Percentiles rank a stretch among this genome's conserved stretches.
These are phyloP conservation scores for Lottia scabra DNA, from an alignment of 2,888 invertebrate species.

Conservation along the genomic window DNA sequence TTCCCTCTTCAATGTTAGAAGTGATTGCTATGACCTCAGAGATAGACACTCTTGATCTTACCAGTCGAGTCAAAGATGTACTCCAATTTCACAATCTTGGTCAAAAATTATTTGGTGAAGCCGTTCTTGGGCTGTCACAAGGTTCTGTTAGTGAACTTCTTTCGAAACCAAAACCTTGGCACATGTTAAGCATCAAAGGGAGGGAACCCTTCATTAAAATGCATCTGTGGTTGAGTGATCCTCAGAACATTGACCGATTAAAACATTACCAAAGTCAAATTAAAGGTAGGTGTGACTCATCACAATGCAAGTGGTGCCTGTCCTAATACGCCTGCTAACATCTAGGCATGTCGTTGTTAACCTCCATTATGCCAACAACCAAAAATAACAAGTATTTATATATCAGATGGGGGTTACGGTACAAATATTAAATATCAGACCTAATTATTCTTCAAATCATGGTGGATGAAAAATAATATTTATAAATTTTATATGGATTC, in stretches of 20 bases:
- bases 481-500: too few relatives aligned
- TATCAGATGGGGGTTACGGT: too few relatives aligned
- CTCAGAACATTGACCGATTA: conserved; percentile 92
- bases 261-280: conserved; percentile 73
- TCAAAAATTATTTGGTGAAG: conserved; percentile 97
- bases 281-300: conserved; percentile 59
- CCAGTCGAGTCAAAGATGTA: conserved; percentile 96
- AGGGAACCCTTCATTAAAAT: conserved; percentile 77
- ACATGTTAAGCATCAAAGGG: conserved; percentile 98
- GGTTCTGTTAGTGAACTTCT: conserved; percentile 93
- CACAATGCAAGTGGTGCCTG: conserved; percentile 15
- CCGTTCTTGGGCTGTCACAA: conserved; percentile 94
- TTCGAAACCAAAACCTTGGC: conserved; percentile 99
- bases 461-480: too few relatives aligned
- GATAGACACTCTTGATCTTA: conserved; percentile 94
- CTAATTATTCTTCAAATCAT: too few relatives aligned
- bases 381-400: too few relatives aligned
- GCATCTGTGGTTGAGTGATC: conserved; percentile 95
- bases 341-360: conserved; percentile 1
- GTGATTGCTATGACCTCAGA: conserved; percentile 97
- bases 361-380: neutral
- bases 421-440: too few relatives aligned
- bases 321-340: conserved; percentile 3
- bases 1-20: conserved; percentile 94
- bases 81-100: conserved; percentile 96